These are phyloP conservation scores for Chelon labrosus DNA, from an alignment of 2,797 vertebrate species.

Conservation along the genomic window DNA sequence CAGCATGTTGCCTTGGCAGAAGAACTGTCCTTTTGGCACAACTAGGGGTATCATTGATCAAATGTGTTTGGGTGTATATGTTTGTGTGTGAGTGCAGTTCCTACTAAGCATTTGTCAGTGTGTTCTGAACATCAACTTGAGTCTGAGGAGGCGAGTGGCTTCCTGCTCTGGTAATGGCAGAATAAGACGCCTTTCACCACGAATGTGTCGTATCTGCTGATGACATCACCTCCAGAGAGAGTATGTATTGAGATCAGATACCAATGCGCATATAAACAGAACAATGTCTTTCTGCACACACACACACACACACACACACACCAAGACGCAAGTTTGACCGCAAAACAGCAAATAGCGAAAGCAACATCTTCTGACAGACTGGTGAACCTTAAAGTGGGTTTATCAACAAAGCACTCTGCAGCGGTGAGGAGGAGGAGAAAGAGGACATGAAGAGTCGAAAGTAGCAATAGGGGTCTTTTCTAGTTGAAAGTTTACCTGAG, in stretches of 20 bases:
- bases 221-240: conserved; percentile 16
- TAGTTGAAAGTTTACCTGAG: conserved; percentile 70
- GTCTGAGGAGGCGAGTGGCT: conserved; percentile 39
- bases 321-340: conserved; percentile 1
- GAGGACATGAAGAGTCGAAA: conserved; percentile 62
- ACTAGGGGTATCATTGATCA: conserved; percentile 70
- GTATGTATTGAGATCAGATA: conserved; percentile 28
- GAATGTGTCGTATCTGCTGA: conserved; percentile 2
- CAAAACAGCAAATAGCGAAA: conserved; percentile 37
- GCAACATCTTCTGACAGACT: conserved; percentile 45
- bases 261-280: conserved; percentile 39
- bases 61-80: conserved; percentile 62
- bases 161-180: conserved; percentile 39
- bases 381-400: conserved; percentile 52
- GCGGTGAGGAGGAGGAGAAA: conserved; percentile 28
- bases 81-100: conserved; percentile 20
- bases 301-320: background rate
- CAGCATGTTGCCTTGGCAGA: conserved; percentile 80
- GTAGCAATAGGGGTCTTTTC: conserved; percentile 64
- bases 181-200: conserved; percentile 6
- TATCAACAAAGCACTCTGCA: conserved; percentile 66
- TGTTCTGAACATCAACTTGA: conserved; percentile 42
- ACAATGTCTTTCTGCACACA: background rate
- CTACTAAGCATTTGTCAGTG: conserved; percentile 50
- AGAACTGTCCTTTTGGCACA: conserved; percentile 78